phyloP scores from a whole-genome alignment of 1,140 invertebrate genomes.

The Philopotamus ludificatus region DNA sequence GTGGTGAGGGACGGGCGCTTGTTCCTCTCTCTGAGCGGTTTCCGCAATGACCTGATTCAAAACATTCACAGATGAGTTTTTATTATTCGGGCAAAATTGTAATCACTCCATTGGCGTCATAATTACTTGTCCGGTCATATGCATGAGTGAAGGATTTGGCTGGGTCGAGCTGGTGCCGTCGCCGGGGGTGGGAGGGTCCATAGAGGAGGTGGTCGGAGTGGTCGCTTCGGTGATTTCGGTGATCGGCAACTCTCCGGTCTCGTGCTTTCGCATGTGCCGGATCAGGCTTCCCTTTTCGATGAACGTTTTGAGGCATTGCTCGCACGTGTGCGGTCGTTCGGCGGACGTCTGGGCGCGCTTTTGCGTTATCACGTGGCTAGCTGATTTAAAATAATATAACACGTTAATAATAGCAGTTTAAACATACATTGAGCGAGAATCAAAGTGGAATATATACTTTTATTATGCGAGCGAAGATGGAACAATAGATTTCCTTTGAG shows the following conservation, averaged over 20 bases:
- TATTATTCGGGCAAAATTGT: neutral
- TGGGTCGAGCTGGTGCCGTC: slow-evolving; percentile 1
- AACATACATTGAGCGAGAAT: neutral
- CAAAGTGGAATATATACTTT: slow-evolving; percentile 50
- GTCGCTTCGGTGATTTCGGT: neutral
- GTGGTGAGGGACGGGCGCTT: slow-evolving; percentile 30
- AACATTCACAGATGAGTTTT: neutral
- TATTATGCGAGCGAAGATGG: slow-evolving; percentile 93
- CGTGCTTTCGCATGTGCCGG: slow-evolving; percentile 52
- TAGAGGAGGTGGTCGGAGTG: slow-evolving; percentile 5
- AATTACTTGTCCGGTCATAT: slow-evolving; percentile 39
- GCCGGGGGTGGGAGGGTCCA: neutral
- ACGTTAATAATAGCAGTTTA: neutral
- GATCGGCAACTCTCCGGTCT: slow-evolving; percentile 18
- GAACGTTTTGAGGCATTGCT: slow-evolving; percentile 75
- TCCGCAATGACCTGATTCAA: slow-evolving; percentile 30
- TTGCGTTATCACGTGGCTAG: slow-evolving; percentile 82
- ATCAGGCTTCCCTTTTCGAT: slow-evolving; percentile 75
- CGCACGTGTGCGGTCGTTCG: slow-evolving; percentile 74
- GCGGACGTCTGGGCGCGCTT: slow-evolving; percentile 86
- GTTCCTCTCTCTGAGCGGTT: slow-evolving; percentile 23
- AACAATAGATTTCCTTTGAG: slow-evolving; percentile 89
- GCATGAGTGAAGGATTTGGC: slow-evolving; percentile 33
- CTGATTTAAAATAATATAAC: neutral
- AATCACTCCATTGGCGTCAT: neutral